Base-by-base conservation (phyloP, 1,140 invertebrate genomes). In the Lineus longissimus region DNA sequence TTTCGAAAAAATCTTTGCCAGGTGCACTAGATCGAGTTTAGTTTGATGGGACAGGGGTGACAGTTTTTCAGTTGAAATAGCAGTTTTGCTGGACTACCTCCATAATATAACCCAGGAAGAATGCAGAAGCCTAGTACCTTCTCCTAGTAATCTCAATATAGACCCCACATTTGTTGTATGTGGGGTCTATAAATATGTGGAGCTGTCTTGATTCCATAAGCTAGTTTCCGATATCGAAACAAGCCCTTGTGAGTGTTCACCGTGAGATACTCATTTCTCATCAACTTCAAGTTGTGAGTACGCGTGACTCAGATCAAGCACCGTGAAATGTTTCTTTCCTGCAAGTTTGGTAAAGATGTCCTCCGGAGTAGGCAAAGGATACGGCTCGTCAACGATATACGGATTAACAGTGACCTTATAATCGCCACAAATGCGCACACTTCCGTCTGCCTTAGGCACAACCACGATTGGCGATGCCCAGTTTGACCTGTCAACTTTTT, bases 391-490 rank as follows among this genome's bases (percentile, higher is more conserved):
- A 23, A 7, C 47, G 9, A 76, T 55, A 4, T 22, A 27, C 13
- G 62, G 58, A 56, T 75, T 76, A 2, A 75, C 36, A 2, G 68
- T 69, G 15, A 69, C 58, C 56, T 72, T 85, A 72, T 83, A 73
- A 57, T 73, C 69, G 27, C 67, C 66, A 62, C 69, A 75, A 7
- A 73, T 70, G 30, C 68, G n/a, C 19, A 73, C 62, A 9, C 11
- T 41, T 15, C 69, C 72, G 41, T 72, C 51, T 36, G 51, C 61
- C 45, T 70, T 73, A 15, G 60, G 22, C 13, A 67, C 63, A 0
- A 65, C 61, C 19, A 73, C 65, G 19, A 72, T 67, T 2, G 74
- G 68, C 13, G 65, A 66, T 17, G 72, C 66, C 72, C 67, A 73
- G 15, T 70, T 77, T 29, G 76, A 80, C 59, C 64, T 59, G 51